These are phyloP conservation scores for Desoria tigrina DNA, from an alignment of 2,888 invertebrate genomes.

Conservation along the genomic window DNA sequence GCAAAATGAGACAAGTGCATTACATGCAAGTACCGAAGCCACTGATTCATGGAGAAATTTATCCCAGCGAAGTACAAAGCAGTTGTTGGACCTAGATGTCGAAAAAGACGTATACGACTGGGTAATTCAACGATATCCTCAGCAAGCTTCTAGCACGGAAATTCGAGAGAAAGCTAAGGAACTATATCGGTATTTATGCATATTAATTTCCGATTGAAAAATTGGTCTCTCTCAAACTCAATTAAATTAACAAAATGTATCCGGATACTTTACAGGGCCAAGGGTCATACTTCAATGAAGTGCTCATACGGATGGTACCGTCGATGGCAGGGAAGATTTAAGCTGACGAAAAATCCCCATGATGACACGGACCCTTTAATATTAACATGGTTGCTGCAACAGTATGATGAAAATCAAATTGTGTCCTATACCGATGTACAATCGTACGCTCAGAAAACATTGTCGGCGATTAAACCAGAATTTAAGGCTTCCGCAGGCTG, in stretches of 20 bases:
- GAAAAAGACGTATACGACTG: conserved; percentile 40
- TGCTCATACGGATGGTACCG: conserved; percentile 56
- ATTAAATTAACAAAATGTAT: not conserved
- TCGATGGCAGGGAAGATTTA: conserved; percentile 53
- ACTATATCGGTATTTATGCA: conserved; percentile 47
- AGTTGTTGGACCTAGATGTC: conserved; percentile 40
- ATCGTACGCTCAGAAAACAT: conserved; percentile 46
- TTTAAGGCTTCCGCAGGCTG: conserved; percentile 55
- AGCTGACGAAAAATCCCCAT: conserved; percentile 18
- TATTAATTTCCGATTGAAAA: conserved; percentile 4
- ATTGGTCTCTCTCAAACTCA: not conserved
- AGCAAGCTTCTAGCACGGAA: conserved; percentile 46
- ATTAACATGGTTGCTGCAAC: conserved; percentile 53
- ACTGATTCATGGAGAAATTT: no score
- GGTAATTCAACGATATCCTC: conserved; percentile 32
- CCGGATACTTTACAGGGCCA: conserved; percentile 36
- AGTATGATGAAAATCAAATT: conserved; percentile 54
- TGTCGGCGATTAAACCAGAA: conserved; percentile 34
- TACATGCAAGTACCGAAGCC: no score
- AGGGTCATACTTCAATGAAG: conserved; percentile 52
- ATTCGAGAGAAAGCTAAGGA: conserved; percentile 54
- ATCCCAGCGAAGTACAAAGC: conserved; percentile 15
- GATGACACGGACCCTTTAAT: conserved; percentile 49
- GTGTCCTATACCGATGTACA: conserved; percentile 54
- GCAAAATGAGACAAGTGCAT: no score